phyloP scores from a whole-genome alignment of 2,888 invertebrate species.

The Pollenia amentaria region DNA sequence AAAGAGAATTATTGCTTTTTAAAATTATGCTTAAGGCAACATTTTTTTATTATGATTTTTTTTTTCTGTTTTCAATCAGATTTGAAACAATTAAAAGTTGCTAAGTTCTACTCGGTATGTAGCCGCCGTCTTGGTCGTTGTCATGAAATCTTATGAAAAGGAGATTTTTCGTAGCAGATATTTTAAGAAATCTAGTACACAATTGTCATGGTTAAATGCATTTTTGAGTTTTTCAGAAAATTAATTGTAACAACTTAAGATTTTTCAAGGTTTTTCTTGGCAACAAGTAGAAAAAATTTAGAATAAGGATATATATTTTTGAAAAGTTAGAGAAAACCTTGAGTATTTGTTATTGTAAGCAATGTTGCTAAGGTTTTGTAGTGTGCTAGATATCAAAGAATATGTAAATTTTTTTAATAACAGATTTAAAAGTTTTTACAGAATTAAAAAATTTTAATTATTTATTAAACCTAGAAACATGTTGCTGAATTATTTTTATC shows the following conservation, averaged over 20 bases:
- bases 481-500: no score
- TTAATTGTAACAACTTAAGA: background rate
- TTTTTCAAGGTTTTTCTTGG: conserved; percentile 42
- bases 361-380: no score
- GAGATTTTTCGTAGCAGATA: conserved; percentile 40
- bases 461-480: no score
- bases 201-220: conserved; percentile 40
- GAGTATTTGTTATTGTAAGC: no score
- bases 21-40: conserved; percentile 53
- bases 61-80: conserved; percentile 25
- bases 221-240: background rate
- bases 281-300: no score
- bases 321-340: background rate
- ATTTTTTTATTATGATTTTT: background rate
- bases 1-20: conserved; percentile 45
- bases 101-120: background rate
- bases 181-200: conserved; percentile 43
- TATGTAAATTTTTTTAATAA: no score
- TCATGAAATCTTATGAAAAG: conserved; percentile 16
- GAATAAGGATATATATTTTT: background rate
- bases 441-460: no score
- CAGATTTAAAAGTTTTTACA: no score
- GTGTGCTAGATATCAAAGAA: no score
- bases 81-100: conserved; percentile 59
- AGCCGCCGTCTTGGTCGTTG: conserved; percentile 2